These are phyloP conservation scores for Labrus mixtus DNA, from an alignment of 2,113 vertebrate species.

Conservation along the genomic window DNA sequence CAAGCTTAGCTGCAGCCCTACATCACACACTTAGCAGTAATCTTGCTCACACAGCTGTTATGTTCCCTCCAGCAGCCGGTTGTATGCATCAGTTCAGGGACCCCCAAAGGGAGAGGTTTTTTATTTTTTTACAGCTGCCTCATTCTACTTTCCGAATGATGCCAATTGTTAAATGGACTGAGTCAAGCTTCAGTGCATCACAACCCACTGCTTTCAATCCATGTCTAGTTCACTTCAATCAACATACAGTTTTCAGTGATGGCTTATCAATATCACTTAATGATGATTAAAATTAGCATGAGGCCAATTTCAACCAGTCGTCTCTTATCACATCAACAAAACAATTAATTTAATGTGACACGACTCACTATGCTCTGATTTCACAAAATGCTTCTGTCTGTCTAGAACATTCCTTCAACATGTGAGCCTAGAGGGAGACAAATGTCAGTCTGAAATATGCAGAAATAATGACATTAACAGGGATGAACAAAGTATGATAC, in stretches of 20 bases:
- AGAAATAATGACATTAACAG: background rate
- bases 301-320: background rate
- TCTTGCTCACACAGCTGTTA: slow-evolving; percentile 48
- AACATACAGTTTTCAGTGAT: background rate
- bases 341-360: background rate
- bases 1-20: slow-evolving; percentile 38
- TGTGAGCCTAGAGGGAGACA: background rate
- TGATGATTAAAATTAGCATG: background rate
- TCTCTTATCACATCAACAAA: background rate
- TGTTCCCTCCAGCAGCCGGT: slow-evolving; percentile 35
- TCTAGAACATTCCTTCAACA: background rate
- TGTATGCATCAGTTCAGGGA: slow-evolving; percentile 42
- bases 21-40: slow-evolving; percentile 40
- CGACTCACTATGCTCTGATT: background rate
- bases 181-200: slow-evolving; percentile 18
- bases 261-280: background rate
- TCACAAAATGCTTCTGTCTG: background rate
- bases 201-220: slow-evolving; percentile 16
- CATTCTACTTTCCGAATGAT: slow-evolving; percentile 33
- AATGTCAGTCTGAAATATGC: background rate
- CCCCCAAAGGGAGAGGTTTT: background rate
- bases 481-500: no score
- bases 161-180: slow-evolving; percentile 38
- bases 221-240: slow-evolving; percentile 4
- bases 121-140: slow-evolving; percentile 26